Conservation (phyloP, 2,797 vertebrate species). For the Enteromius viviparus region DNA sequence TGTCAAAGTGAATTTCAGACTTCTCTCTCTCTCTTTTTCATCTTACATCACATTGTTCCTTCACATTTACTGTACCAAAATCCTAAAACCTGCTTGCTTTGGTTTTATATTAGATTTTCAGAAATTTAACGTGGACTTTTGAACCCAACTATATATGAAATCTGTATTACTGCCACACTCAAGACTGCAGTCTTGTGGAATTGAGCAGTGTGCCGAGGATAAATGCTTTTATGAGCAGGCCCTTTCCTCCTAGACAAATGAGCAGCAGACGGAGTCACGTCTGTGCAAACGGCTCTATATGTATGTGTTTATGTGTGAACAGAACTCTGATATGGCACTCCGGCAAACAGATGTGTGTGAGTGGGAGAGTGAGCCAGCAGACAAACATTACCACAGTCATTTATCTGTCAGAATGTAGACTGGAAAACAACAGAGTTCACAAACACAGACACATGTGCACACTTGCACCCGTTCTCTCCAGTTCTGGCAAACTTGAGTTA, state of each 20-base stretch:
- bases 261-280: slow-evolving; percentile 45
- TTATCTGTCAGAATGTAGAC: slow-evolving; percentile 60
- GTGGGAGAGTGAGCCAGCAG: slow-evolving; percentile 47
- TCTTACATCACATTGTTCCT: neutral
- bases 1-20: neutral
- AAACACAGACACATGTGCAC: slow-evolving; percentile 55
- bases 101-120: neutral
- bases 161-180: slow-evolving; percentile 2
- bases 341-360: slow-evolving; percentile 40
- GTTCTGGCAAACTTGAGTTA: slow-evolving; percentile 29
- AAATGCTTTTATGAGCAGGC: slow-evolving; percentile 15
- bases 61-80: slow-evolving; percentile 17
- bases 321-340: slow-evolving; percentile 18
- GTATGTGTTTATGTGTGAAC: slow-evolving; percentile 36
- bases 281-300: neutral
- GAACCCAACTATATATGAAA: neutral
- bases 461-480: slow-evolving; percentile 34
- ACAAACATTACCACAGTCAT: slow-evolving; percentile 59
- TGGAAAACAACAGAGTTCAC: slow-evolving; percentile 62
- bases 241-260: slow-evolving; percentile 31
- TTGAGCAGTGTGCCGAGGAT: slow-evolving; percentile 14
- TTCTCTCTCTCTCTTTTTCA: neutral
- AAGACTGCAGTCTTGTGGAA: slow-evolving; percentile 16
- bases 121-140: neutral
- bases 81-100: neutral